These are phyloP conservation scores for Andrena marginata DNA, from an alignment of 2,888 invertebrate species.

Conservation along the genomic window DNA sequence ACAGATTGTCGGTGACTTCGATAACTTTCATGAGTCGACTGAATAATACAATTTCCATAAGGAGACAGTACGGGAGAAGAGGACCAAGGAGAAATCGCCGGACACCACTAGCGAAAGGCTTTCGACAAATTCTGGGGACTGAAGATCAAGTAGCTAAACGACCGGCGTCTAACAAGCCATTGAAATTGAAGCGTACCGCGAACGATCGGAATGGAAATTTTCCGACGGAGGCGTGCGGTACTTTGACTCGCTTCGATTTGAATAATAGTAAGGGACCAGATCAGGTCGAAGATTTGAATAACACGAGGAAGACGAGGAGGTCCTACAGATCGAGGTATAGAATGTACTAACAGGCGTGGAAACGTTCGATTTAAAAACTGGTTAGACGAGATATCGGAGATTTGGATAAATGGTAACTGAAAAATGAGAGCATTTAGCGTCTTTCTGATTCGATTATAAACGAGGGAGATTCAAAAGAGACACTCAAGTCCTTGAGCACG, in stretches of 20 bases:
- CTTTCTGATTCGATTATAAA: neutral
- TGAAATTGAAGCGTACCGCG: neutral
- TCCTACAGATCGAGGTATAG: neutral
- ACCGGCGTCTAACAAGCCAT: neutral
- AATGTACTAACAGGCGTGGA: neutral
- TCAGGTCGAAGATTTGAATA: neutral
- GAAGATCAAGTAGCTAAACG: neutral
- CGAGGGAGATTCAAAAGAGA: neutral
- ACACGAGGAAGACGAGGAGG: neutral
- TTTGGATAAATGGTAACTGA: neutral
- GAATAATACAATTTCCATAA: neutral
- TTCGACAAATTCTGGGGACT: neutral
- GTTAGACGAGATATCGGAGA: neutral
- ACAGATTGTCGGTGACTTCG: slow-evolving; percentile 34
- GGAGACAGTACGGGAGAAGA: neutral
- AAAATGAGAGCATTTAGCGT: neutral
- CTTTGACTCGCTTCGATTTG: neutral
- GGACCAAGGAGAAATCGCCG: neutral
- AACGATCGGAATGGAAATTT: neutral
- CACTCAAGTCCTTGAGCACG: neutral
- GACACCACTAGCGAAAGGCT: neutral
- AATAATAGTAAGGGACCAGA: neutral
- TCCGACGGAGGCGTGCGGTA: neutral
- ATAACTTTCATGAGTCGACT: slow-evolving; percentile 22
- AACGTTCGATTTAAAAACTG: neutral